Evolutionary conservation across 2,888 invertebrate species (phyloP), one percentile per base, ranked within the genome.

Genomic region (Coecobrya sp.): DNA sequence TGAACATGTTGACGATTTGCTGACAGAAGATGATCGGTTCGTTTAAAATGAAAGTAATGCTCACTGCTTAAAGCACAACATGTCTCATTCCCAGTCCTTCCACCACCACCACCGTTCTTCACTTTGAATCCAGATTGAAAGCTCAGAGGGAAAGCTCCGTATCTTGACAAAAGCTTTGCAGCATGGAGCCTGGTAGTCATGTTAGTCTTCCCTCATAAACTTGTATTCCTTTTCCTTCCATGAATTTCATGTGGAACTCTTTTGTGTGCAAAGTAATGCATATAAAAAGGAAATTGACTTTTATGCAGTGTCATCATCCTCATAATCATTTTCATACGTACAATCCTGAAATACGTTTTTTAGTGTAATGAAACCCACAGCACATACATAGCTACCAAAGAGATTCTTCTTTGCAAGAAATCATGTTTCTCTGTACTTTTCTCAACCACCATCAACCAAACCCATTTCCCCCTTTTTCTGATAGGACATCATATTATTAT

Each of bases 241-340:
- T n/a, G 59, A 27, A 25, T 25, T 11, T 10, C 62, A 22, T 5
- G 10, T 2, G 11, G 27, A 16, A n/a, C 36, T n/a, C n/a, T 68
- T 68, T 16, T 68, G 36, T 68, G 30, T 68, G 68, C 36, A 68
- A 68, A 36, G 68, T 68, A 36, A 68, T 36, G 68, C 68, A 68
- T 68, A 19, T 68, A 45, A 45, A 73, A 70, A 45, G 42, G 73
- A 73, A 73, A 73, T 70, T 73, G 73, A 73, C 73, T 73, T 45
- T 42, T 73, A 73, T 73, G 45, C 45, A 73, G 11, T 45, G 73
- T 45, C 73, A 73, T 73, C 73, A 73, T 45, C 45, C 42, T 27
- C 73, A 45, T 70, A 30, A 30, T 45, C 42, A 19, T 45, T 73
- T 73, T 19, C 10, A 73, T 19, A 3, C 10, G 3, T 19, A 4